These are phyloP conservation scores for Ciconia maguari DNA, from an alignment of 2,113 vertebrate species.

Conservation along the genomic window DNA sequence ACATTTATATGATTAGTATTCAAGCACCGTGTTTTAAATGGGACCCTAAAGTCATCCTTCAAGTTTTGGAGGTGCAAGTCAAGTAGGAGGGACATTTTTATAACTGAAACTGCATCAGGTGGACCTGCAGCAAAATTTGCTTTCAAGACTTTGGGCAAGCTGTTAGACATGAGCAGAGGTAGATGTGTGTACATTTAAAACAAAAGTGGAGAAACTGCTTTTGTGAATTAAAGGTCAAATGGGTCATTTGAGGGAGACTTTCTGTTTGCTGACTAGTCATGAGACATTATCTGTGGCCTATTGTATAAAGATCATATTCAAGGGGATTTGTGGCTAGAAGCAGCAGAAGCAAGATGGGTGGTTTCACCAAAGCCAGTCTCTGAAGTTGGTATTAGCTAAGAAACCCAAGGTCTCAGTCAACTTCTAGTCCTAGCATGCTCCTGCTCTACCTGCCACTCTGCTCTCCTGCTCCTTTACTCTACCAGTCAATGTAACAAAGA, in stretches of 20 bases:
- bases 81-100: background rate
- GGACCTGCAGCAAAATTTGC: background rate
- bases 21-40: background rate
- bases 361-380: background rate
- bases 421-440: background rate
- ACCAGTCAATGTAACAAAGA: background rate
- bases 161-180: background rate
- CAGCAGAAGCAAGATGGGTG: background rate
- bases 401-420: background rate
- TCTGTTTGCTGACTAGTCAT: background rate
- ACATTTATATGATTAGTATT: background rate
- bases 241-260: background rate
- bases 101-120: background rate
- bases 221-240: background rate
- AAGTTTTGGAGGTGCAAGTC: background rate
- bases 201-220: background rate
- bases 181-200: background rate
- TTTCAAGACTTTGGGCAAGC: background rate
- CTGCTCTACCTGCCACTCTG: background rate
- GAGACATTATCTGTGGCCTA: background rate
- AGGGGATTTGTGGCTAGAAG: background rate
- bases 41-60: background rate
- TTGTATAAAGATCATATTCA: background rate
- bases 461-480: background rate
- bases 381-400: background rate